Base-by-base conservation (phyloP, 2,888 invertebrate genomes). In the Antitype chi region DNA sequence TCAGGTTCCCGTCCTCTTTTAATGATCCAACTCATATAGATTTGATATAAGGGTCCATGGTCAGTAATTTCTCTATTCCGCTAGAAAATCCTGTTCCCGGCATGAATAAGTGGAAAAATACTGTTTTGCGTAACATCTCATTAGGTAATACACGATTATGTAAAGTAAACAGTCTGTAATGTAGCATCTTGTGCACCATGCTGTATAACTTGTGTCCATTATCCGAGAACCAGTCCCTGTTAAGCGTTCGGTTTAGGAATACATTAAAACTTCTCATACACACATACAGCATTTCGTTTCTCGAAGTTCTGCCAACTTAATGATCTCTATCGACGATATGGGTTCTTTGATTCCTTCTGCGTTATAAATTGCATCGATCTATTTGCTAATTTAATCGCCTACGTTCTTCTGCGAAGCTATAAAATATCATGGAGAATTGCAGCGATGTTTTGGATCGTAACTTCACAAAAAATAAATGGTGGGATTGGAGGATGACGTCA, bases 131-230 rank as follows among this genome's bases (percentile, higher is more conserved):
- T 86, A 91, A 92, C 87, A 84, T 81, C 85, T 89, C 82, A 90
- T 92, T 90, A 90, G 84, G 88, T 89, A 90, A 92, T 87, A 85
- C 87, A 82, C 84, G 90, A 91, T 92, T 92, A 92, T 90, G 91
- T 90, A 91, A 91, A 90, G 79, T 87, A 87, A 88, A 89, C 88
- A 87, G 87, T 85, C 76, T 82, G 84, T 89, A 89, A 89, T 88
- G 81, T 78, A 74, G 78, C 83, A 75, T 88, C 87, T 88, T 87
- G 87, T 87, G 86, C 86, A 88, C 87, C 85, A 84, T 83, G 80
- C 84, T 86, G 87, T 85, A 83, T 80, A 87, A 83, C 82, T 83
- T 70, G 81, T 74, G 74, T 82, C 78, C 80, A 87, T 87, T 86
- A 89, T 84, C 77, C 78, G 66, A 88, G 86, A 86, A 88, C 85